These are phyloP conservation scores for Chunga burmeisteri DNA, from an alignment of 2,113 vertebrate genomes.

Conservation along the genomic window DNA sequence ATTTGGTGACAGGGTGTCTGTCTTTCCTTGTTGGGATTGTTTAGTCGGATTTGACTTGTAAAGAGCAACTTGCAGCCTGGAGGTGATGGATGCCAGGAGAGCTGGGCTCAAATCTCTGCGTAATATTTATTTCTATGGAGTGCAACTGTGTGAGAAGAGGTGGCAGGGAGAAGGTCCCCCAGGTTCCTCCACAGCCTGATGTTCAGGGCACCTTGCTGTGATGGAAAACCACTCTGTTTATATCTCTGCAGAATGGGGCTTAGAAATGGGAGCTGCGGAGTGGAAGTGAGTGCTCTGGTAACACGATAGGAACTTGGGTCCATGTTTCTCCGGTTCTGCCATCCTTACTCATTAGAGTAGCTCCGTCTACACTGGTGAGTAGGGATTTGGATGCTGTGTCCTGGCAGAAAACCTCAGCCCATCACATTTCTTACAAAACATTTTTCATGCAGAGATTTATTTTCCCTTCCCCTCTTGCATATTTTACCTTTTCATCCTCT, in stretches of 20 bases:
- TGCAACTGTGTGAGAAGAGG: neutral
- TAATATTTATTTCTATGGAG: neutral
- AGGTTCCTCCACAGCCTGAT: neutral
- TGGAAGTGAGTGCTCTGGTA: accelerated
- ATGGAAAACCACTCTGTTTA: accelerated
- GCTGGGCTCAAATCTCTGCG: neutral
- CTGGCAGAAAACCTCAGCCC: neutral
- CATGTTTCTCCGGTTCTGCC: neutral
- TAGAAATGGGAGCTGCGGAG: neutral
- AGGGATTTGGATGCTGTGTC: neutral
- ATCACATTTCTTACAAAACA: accelerated
- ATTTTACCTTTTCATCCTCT: neutral
- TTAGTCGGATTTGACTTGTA: neutral
- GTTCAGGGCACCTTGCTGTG: too few species aligned
- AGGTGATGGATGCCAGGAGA: accelerated
- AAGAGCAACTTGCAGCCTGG: neutral
- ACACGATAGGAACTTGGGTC: neutral
- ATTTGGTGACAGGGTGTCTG: neutral
- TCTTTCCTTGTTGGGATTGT: neutral
- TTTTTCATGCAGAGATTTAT: neutral
- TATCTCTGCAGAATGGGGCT: neutral
- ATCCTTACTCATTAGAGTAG: neutral
- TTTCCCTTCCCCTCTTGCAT: neutral
- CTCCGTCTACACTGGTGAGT: accelerated
- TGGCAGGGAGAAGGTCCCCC: neutral